Base-by-base conservation (phyloP, 2,113 vertebrate species). In the Notothenia rossii region DNA sequence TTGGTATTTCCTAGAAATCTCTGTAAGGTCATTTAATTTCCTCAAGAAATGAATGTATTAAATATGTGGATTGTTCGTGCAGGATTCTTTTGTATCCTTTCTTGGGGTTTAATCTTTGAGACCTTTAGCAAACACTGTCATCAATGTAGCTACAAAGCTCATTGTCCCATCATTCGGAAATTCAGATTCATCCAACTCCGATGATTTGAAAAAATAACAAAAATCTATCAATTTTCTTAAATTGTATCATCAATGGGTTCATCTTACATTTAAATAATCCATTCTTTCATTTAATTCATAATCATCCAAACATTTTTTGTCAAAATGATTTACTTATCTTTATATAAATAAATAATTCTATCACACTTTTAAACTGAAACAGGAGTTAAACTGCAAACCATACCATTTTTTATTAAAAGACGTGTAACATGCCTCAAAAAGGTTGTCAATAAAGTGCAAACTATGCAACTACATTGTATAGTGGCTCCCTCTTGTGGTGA, bases 401-500 rank as follows among this genome's bases (percentile, higher is more conserved):
- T 46, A 29, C 15, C 14, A 12, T 40, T 3, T 40, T 43, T 6
- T 11, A 22, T 13, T 61, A 11, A 69, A 74, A 14, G 36, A 40
- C 5, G 7, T 40, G 36, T 1, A 40, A 7, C 36, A 7, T 40
- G 7, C 36, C 7, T 6, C 36, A 40, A 40, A 40, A 40, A 40
- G 5, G 25, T 12, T 20, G 20, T 66, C n/a, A 15, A 40, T 17
- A 13, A 43, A 54, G 40, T 64, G 20, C 13, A 25, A 11, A 25
- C 2, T 14, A 7, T 29, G 13, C 49, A 18, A 43, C 17, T 14
- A 5, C 45, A 48, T 64, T 75, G 48, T 70, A n/a, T 54, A 63
- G 64, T 46, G 33, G 73, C 51, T 1, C 83, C 86, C 77, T 86
- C 80, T 68, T 22, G 80, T 81, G 83, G 80, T 61, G 45, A 1